A percentile compares a stretch with the other conserved stretches of the same genome.
These are phyloP conservation scores for Mallateleia sp. DNA, from an alignment of 2,888 invertebrate genomes.

Conservation along the genomic window DNA sequence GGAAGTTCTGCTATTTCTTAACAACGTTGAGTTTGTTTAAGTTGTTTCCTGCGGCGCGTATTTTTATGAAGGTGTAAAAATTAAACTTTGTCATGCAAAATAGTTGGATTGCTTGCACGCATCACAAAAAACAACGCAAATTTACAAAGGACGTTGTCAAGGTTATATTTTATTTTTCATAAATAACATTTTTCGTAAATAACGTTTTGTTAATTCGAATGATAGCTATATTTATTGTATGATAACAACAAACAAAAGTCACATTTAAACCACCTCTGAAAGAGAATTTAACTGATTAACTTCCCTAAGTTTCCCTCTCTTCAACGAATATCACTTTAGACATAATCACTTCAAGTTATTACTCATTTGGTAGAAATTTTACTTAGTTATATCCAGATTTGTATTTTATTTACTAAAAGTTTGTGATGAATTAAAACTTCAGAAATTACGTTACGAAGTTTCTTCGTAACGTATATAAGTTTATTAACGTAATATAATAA, in stretches of 20 bases:
- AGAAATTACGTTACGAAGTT: constrained; percentile 13
- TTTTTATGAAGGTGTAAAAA: constrained; percentile 46
- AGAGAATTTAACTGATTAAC: too few relatives aligned
- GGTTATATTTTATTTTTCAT: constrained; percentile 1
- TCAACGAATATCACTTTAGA: too few relatives aligned
- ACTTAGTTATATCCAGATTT: constrained; percentile 13
- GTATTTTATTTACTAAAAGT: constrained; percentile 36
- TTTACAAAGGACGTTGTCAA: not conserved
- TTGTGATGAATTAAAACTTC: constrained; percentile 22
- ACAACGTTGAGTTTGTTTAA: constrained; percentile 27
- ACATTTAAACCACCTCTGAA: too few relatives aligned
- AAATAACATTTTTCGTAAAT: too few relatives aligned
- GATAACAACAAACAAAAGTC: too few relatives aligned
- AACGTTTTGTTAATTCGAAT: too few relatives aligned
- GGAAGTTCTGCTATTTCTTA: constrained; percentile 26
- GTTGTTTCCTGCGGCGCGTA: constrained; percentile 8
- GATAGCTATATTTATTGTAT: too few relatives aligned
- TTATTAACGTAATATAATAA: too few relatives aligned
- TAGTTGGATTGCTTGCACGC: constrained; percentile 2
- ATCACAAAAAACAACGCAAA: not conserved
- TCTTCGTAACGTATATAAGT: too few relatives aligned
- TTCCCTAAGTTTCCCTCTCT: too few relatives aligned
- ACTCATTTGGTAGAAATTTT: constrained; percentile 2
- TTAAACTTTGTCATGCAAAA: constrained; percentile 50
- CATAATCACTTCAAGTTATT: constrained; percentile 28